phyloP scores from a whole-genome alignment of 2,113 vertebrate species.

The Callionymus lyra region DNA sequence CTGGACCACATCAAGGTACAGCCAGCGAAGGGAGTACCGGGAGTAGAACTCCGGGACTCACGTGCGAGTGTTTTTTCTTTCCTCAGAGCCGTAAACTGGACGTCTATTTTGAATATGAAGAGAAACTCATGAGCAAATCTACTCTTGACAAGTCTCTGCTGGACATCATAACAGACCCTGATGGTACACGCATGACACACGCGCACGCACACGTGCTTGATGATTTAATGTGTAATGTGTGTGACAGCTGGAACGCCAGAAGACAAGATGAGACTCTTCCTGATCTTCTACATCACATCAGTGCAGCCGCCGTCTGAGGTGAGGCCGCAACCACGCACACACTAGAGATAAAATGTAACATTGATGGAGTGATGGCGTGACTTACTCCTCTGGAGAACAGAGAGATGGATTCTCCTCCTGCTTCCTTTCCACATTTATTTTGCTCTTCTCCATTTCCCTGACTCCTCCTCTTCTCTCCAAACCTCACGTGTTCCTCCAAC shows the following conservation, averaged over 20 bases:
- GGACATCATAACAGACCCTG: constrained; percentile 94
- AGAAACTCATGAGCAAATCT: constrained; percentile 97
- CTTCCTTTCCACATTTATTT: too few relatives aligned
- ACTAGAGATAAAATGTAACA: too few relatives aligned
- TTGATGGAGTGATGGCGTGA: too few relatives aligned
- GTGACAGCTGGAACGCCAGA: constrained; percentile 87
- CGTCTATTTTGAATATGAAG: constrained; percentile 96
- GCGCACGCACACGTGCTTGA: constrained; percentile 5
- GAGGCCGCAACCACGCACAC: too few relatives aligned
- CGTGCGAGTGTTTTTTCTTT: constrained; percentile 7
- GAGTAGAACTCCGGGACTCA: too few relatives aligned
- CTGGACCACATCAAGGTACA: constrained; percentile 95
- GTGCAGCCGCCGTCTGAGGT: constrained; percentile 87
- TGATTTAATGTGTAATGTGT: constrained; percentile 20
- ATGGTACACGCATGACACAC: constrained; percentile 67
- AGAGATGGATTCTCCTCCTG: too few relatives aligned
- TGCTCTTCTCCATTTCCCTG: neutral
- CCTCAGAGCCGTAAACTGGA: constrained; percentile 88
- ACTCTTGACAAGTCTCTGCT: constrained; percentile 93
- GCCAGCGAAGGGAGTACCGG: neutral
- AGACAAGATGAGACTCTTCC: constrained; percentile 96
- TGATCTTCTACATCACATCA: constrained; percentile 92
- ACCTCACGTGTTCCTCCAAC: constrained; percentile 1
- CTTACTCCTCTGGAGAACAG: too few relatives aligned
- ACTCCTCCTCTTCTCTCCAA: constrained; percentile 9